Conservation (phyloP, 2,797 vertebrate genomes). For the Pelochelys cantorii region DNA sequence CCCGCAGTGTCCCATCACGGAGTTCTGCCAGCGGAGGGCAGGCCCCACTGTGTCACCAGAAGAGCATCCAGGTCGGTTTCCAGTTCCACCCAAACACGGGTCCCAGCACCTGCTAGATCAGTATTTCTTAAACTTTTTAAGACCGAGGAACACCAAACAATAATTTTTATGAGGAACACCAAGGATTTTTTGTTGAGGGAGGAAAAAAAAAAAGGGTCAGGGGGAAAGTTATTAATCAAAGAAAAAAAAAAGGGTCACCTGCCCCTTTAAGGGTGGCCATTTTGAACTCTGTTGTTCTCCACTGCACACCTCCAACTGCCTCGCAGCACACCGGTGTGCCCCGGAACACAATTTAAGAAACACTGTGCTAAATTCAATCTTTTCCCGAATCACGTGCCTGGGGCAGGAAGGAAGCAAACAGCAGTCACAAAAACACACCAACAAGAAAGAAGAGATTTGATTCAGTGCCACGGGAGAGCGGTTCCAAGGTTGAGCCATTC, state of each 20-base stretch:
- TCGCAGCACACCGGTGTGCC: too few relatives aligned
- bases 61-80: neutral
- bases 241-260: too few relatives aligned
- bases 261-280: too few relatives aligned
- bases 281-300: too few relatives aligned
- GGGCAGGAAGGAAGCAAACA: neutral
- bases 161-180: too few relatives aligned
- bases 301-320: too few relatives aligned
- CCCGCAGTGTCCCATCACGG: neutral
- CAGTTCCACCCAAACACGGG: neutral
- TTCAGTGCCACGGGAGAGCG: neutral
- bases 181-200: too few relatives aligned
- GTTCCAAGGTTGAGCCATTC: neutral
- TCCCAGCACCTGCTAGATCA: rapidly evolving
- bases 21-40: neutral
- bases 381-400: rapidly evolving
- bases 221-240: too few relatives aligned
- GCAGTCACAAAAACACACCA: neutral
- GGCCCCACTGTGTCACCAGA: neutral
- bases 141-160: too few relatives aligned
- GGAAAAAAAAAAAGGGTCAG: too few relatives aligned
- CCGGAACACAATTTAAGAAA: too few relatives aligned
- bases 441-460: neutral
- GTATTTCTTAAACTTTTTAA: too few relatives aligned
- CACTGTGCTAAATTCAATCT: neutral